Percentiles rank a stretch among this genome's conserved stretches.
These are phyloP conservation scores for Poeciliopsis turneri DNA, from an alignment of 2,797 vertebrate genomes.

Conservation along the genomic window DNA sequence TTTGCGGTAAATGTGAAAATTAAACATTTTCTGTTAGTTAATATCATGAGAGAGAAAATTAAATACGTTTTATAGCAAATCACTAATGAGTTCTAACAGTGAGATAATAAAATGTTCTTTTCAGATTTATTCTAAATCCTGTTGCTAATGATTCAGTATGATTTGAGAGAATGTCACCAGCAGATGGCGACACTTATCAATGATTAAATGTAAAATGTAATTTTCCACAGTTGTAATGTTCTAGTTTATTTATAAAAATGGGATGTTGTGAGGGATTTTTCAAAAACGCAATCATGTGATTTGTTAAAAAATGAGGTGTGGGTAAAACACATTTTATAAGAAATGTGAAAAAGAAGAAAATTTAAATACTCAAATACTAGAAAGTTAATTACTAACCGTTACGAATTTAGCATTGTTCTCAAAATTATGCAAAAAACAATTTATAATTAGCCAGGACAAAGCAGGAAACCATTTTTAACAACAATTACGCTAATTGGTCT, in stretches of 20 bases:
- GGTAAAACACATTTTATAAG: background rate
- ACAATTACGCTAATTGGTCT: constrained; percentile 24
- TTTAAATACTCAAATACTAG: background rate
- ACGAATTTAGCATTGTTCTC: background rate
- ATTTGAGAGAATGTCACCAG: constrained; percentile 35
- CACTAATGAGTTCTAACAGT: background rate
- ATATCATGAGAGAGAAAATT: background rate
- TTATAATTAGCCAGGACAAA: background rate
- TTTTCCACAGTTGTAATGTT: background rate
- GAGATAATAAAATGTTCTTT: background rate
- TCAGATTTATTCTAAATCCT: background rate
- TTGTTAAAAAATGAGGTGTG: background rate
- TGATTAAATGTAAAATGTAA: background rate
- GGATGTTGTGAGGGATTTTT: background rate
- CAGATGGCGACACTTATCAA: constrained; percentile 64
- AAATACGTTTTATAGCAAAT: background rate
- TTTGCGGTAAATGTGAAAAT: background rate
- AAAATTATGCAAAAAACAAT: background rate
- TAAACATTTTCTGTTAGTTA: background rate
- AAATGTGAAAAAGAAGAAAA: constrained; percentile 15
- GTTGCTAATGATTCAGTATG: constrained; percentile 16
- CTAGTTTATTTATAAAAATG: background rate
- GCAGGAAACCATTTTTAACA: background rate
- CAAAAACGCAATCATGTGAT: background rate
- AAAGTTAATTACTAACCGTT: background rate